phyloP scores from a whole-genome alignment of 2,113 vertebrate species.

The Platycercus adscitus region DNA sequence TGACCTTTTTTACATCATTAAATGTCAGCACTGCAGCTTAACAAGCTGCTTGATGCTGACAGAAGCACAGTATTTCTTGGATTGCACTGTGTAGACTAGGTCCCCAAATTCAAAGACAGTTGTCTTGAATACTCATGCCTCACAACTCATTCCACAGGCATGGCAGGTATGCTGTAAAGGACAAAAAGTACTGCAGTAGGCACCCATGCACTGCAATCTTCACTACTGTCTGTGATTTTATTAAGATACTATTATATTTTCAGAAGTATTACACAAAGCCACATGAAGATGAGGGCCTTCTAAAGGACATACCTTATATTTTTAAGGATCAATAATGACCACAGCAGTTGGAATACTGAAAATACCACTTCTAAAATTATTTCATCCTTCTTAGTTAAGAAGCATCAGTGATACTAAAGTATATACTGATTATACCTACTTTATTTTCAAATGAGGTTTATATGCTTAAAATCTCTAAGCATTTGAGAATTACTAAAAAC shows the following conservation, averaged over 20 bases:
- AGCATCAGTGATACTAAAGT: not conserved
- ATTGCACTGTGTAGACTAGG: not conserved
- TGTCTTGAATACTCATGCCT: not conserved
- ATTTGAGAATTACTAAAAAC: conserved; percentile 18
- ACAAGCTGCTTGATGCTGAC: not conserved
- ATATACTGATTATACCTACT: not conserved
- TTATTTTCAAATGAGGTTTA: not conserved
- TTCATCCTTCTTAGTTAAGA: not conserved
- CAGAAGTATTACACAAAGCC: not conserved
- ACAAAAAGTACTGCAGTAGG: not conserved
- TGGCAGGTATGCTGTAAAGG: not conserved
- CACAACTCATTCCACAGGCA: not conserved
- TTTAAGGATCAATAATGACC: not conserved
- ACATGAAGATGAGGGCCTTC: not conserved
- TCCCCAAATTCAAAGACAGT: not conserved
- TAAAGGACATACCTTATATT: not conserved
- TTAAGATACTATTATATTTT: not conserved
- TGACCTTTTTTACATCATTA: not conserved
- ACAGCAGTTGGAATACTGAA: not conserved
- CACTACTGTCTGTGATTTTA: not conserved
- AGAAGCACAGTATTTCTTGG: not conserved
- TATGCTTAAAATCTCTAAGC: conserved; percentile 11
- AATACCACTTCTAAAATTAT: not conserved
- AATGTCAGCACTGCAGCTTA: not conserved
- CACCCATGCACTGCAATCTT: not conserved